These are phyloP conservation scores for Alca torda DNA, from an alignment of 2,797 vertebrate species.

Conservation along the genomic window DNA sequence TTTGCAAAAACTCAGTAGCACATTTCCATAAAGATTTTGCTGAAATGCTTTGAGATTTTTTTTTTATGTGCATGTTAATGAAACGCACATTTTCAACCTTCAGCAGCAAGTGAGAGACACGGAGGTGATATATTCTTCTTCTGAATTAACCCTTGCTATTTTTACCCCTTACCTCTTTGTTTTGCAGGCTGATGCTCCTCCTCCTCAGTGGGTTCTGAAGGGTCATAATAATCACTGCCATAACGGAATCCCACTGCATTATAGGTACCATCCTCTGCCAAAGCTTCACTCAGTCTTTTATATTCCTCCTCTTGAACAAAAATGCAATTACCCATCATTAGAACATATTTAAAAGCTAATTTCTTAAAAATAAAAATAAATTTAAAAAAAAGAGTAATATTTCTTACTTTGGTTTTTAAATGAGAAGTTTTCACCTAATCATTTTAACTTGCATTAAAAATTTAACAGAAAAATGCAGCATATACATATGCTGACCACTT, in stretches of 20 bases:
- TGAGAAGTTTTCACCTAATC: constrained; percentile 39
- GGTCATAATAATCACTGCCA: constrained; percentile 97
- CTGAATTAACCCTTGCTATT: not conserved
- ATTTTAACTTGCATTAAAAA: constrained; percentile 57
- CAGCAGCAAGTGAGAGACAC: not conserved
- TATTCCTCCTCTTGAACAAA: constrained; percentile 96
- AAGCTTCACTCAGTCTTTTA: constrained; percentile 94
- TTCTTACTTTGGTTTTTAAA: constrained; percentile 61
- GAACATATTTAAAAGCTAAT: not conserved
- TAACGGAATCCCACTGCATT: constrained; percentile 94
- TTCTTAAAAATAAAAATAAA: not conserved
- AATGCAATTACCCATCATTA: constrained; percentile 59
- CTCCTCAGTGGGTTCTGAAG: constrained; percentile 96
- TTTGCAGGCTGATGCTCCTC: constrained; percentile 85
- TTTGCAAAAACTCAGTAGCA: not conserved
- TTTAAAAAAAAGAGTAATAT: not conserved
- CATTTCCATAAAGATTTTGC: not conserved
- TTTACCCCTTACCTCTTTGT: constrained; percentile 79
- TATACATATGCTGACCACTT: constrained; percentile 44
- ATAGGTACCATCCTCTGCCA: constrained; percentile 94
- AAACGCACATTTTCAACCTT: not conserved
- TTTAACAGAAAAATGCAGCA: constrained; percentile 43
- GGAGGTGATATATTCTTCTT: not conserved
- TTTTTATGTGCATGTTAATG: not conserved
- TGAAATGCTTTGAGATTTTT: not conserved